Evolutionary conservation across 2,797 vertebrate species (phyloP), one percentile per base, ranked within the genome.

Genomic region (Enteromius anoplus): DNA sequence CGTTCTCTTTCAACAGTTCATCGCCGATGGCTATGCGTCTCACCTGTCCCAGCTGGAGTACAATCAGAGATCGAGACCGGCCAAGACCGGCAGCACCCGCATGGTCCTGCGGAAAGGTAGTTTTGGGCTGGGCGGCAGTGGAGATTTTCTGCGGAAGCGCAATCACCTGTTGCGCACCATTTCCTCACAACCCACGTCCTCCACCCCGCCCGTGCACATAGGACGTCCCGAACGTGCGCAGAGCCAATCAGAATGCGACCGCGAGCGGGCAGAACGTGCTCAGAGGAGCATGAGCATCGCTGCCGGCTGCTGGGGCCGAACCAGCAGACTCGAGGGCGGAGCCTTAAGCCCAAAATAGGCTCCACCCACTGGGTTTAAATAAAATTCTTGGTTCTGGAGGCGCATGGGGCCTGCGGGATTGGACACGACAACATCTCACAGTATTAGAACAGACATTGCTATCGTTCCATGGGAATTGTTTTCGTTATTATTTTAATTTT

Each of bases 21-120:
- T 95, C 90, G 93, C 97, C 0, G 98, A 99, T 0, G 98, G 98
- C 34, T 99, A 99, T 3, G 98, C 98, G 0, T 93, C 97, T 82
- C 98, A 99, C 92, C 94, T 99, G 78, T 96, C 98, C 15, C 97
- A 98, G 92, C 95, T 99, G 92, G 96, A 99, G 92, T 98, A 96
- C 92, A 96, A 89, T 89, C 96, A 98, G 90, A 95, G 97, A 51
- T 96, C 97, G 0, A 94, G 96, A 0, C 97, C 97, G 0, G 96
- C 98, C 89, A 98, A 99, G 93, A 95, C 97, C 32, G 91, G 95
- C 42, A 95, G 95, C 23, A 91, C 95, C 2, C 95, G 98, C 86
- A 97, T 99, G 95, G 96, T 96, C 0, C 95, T 99, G 81, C 96
- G 98, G 32, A 99, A 99, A 83, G 95, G 98, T 89, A 99, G 98